Evolutionary conservation across 2,113 vertebrate genomes (phyloP).

Genomic region (Burhinus bistriatus): DNA sequence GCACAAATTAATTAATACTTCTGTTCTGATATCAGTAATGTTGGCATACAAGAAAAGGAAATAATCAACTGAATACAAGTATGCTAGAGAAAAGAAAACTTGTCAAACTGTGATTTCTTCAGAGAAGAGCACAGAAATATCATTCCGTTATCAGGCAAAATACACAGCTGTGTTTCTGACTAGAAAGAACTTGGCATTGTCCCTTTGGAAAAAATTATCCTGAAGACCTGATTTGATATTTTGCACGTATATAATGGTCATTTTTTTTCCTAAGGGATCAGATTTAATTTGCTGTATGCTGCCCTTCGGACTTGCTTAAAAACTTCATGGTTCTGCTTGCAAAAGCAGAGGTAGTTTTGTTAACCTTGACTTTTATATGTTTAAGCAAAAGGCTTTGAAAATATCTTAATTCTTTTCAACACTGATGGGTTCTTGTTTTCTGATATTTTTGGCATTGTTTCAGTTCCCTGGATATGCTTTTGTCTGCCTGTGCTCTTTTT

Average conservation of each 20-base stretch:
- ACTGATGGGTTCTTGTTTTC: not conserved
- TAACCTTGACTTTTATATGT: not conserved
- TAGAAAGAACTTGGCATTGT: constrained; percentile 26
- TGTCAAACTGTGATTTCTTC: not conserved
- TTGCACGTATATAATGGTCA: not conserved
- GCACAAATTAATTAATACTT: not conserved
- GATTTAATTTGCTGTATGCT: not conserved
- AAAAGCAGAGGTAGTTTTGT: not conserved
- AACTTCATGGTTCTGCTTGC: not conserved
- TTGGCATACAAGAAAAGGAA: not conserved
- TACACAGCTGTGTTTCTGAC: not conserved
- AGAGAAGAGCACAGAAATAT: not conserved
- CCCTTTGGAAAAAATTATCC: constrained; percentile 27
- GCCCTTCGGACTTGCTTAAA: not conserved
- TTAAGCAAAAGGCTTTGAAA: not conserved
- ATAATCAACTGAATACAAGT: not conserved
- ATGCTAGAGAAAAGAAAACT: not conserved
- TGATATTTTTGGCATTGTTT: not conserved
- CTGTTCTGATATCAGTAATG: not conserved
- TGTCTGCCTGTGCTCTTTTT: constrained; percentile 17
- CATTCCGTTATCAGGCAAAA: not conserved
- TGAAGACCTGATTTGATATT: not conserved
- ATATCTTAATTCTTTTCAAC: not conserved
- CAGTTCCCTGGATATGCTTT: constrained; percentile 40
- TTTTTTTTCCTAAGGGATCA: not conserved